Evolutionary conservation across 1,140 invertebrate species (phyloP).

Genomic region (Samia ricini): DNA sequence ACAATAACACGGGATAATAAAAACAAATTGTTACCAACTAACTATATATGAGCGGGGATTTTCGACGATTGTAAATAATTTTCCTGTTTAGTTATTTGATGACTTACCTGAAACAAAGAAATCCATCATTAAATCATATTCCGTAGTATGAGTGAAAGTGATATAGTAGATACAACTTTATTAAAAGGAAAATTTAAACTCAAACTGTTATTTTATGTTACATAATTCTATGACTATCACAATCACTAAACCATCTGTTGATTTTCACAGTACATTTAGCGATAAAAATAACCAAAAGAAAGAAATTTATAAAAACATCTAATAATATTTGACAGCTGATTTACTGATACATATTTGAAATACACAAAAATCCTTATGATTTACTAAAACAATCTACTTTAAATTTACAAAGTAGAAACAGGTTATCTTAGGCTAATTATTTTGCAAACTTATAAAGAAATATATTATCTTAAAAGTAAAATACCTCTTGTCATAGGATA

Average conservation of each 20-base stretch:
- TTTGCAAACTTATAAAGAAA: background rate
- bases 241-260: too few species aligned
- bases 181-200: too few species aligned
- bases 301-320: too few species aligned
- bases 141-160: too few species aligned
- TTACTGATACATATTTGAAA: background rate
- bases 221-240: too few species aligned
- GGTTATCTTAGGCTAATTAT: background rate
- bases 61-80: background rate
- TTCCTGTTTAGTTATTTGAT: conserved; percentile 3
- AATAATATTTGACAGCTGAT: background rate
- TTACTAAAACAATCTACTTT: background rate
- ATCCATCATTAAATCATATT: background rate
- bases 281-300: too few species aligned
- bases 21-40: conserved; percentile 26
- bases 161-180: too few species aligned
- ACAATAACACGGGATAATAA: conserved; percentile 29
- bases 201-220: too few species aligned
- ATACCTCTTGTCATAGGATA: too few species aligned
- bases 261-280: too few species aligned
- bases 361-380: background rate
- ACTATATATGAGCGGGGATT: background rate
- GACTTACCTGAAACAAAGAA: conserved; percentile 44
- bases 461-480: background rate
- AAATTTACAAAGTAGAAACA: background rate